Base-by-base conservation (phyloP, 2,113 vertebrate genomes). In the Callorhinus ursinus region DNA sequence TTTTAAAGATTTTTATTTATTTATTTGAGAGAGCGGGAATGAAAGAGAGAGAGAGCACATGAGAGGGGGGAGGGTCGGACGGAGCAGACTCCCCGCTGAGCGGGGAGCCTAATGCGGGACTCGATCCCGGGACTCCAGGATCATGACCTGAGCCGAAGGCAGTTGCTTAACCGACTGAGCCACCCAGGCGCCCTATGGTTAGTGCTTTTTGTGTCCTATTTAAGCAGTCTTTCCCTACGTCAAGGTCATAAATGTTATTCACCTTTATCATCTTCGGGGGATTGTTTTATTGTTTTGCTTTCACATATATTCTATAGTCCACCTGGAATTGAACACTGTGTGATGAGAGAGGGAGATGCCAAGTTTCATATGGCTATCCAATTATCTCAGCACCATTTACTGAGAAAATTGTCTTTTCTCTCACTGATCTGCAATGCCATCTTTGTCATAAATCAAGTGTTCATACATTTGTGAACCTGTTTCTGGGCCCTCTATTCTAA, bases 401-500 rank as follows among this genome's bases (percentile, higher is more conserved):
- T 69, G 4, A 59, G 71, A 63, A 90, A 90, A 69, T 5, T 59
- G 1, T 76, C 28, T 82, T 76, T 76, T 65, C 42, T 61, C 36
- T 67, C 65, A 96, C 4, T 76, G 36, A 33, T 74, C 63, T 74
- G 18, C 19, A 91, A 55, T 51, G 57, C 26, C 21, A 88, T 51
- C 67, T 92, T 82, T 69, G 28, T 63, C 79, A 71, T 86, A 72
- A 86, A 72, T 85, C n/a, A 96, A 77, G n/a, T 74, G 6, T 46
- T 71, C 72, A 74, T 28, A 90, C 26, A 71, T 71, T 28, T 81
- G 28, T 55, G n/a, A 81, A 83, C 18, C 22, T 86, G 63, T 53
- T 67, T 87, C 67, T 86, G 24, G 49, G 65, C 7, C 90, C n/a
- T 90, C 49, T 51, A 90, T 69, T 86, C 61, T 77, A 76, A 88